Conservation (phyloP, 2,888 invertebrate species). For the Chrysopilus asiliformis region DNA sequence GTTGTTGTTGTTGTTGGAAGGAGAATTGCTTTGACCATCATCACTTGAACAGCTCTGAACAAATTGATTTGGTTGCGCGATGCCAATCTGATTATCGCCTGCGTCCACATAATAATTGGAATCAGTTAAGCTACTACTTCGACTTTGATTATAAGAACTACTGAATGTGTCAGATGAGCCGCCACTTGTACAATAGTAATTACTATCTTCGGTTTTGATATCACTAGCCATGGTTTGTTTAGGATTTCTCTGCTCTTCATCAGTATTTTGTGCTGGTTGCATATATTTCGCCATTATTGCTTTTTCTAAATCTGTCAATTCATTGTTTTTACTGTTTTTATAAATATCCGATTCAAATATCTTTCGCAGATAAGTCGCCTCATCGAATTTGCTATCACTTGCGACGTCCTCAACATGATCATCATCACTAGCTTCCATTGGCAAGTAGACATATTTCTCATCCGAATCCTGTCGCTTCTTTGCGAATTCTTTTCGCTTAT, state of each 20-base stretch:
- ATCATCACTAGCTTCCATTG: conserved; percentile 3
- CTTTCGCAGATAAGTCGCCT: conserved; percentile 11
- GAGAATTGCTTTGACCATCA: conserved; percentile 28
- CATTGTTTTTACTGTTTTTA: conserved; percentile 9
- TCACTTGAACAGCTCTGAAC: conserved; percentile 1
- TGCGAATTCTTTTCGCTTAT: conserved; percentile 11
- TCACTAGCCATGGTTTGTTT: no score
- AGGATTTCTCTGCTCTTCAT: no score
- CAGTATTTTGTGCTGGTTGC: no score
- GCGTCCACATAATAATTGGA: conserved; percentile 8
- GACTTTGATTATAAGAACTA: background rate
- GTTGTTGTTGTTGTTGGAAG: background rate
- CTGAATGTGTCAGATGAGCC: background rate
- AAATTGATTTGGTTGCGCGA: background rate
- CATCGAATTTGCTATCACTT: conserved; percentile 7
- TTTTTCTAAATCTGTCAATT: conserved; percentile 16
- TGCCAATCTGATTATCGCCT: no score
- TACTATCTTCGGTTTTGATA: no score
- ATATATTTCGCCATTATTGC: conserved; percentile 16
- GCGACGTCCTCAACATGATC: conserved; percentile 3
- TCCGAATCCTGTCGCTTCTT: conserved; percentile 10
- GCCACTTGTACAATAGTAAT: no score
- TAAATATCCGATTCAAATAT: conserved; percentile 7
- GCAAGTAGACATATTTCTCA: conserved; percentile 8
- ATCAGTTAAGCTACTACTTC: conserved; percentile 7